phyloP scores from a whole-genome alignment of 64 coral and sea anemone species.

The Acropora tenuis region DNA sequence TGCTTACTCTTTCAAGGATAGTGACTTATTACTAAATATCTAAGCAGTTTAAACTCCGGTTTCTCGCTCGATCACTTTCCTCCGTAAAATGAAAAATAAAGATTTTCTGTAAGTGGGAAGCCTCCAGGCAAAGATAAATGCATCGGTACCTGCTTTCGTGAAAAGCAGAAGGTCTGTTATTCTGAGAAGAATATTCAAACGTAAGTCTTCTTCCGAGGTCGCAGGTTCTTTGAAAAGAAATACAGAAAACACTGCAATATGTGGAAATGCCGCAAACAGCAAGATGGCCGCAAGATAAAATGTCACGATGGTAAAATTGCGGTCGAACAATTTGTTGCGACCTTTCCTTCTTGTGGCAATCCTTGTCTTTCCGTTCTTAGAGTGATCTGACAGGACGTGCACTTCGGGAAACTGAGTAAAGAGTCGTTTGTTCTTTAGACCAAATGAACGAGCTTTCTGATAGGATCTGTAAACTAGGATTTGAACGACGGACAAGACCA shows the following conservation, averaged over 20 bases:
- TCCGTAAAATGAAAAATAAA: background rate
- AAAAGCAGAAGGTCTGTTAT: constrained; percentile 85
- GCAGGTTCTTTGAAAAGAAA: constrained; percentile 67
- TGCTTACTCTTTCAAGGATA: background rate
- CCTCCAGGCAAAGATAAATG: constrained; percentile 85
- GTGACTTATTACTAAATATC: background rate
- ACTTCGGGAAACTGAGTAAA: background rate
- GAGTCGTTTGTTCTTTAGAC: background rate
- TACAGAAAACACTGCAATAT: constrained; percentile 74
- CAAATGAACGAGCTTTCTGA: constrained; percentile 16
- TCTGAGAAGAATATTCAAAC: constrained; percentile 65
- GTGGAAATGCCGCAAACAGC: constrained; percentile 66
- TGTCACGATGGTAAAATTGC: constrained; percentile 62
- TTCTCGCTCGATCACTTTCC: background rate
- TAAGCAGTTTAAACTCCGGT: background rate
- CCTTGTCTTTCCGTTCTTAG: background rate
- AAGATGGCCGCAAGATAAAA: constrained; percentile 79
- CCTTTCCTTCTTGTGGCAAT: background rate
- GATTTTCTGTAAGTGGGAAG: constrained; percentile 68
- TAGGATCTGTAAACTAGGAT: constrained; percentile 67
- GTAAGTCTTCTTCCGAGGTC: constrained; percentile 40
- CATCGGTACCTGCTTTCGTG: constrained; percentile 63
- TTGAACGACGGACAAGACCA: constrained; percentile 57
- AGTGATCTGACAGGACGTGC: background rate
- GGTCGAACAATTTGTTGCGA: constrained; percentile 19